These are phyloP conservation scores for Lamellibrachia columna DNA, from an alignment of 2,888 invertebrate genomes.

Conservation along the genomic window DNA sequence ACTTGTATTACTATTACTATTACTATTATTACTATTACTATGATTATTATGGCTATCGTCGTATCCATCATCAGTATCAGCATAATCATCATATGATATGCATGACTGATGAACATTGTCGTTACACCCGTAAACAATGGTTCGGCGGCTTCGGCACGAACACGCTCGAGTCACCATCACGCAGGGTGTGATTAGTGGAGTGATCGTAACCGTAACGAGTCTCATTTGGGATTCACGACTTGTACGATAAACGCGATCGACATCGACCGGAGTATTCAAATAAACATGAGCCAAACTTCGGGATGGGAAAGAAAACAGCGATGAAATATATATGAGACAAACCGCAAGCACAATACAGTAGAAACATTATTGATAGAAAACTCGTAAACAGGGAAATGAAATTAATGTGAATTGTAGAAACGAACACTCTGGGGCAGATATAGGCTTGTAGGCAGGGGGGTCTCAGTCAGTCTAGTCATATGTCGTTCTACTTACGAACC, in stretches of 20 bases:
- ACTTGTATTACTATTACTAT: background rate
- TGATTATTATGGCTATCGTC: background rate
- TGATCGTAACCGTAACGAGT: background rate
- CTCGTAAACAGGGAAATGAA: no score
- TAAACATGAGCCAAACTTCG: background rate
- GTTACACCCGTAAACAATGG: background rate
- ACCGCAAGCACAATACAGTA: background rate
- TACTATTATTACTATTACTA: slow-evolving; percentile 17
- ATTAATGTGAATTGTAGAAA: no score
- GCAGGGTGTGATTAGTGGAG: background rate
- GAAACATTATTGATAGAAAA: no score
- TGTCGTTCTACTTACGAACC: no score
- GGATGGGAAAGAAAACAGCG: background rate
- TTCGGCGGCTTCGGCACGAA: background rate
- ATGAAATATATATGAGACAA: background rate
- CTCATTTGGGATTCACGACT: background rate
- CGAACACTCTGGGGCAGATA: no score
- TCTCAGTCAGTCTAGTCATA: no score
- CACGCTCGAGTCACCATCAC: background rate
- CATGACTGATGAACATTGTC: background rate
- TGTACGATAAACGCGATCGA: background rate
- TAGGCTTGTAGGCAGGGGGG: no score
- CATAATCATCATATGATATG: background rate
- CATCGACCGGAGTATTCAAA: background rate
- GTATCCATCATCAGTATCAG: background rate